Percentiles rank a stretch among this genome's conserved stretches.
Evolutionary conservation across 2,888 invertebrate genomes (phyloP).

Genomic region (Chrysotoxum bicinctum): DNA sequence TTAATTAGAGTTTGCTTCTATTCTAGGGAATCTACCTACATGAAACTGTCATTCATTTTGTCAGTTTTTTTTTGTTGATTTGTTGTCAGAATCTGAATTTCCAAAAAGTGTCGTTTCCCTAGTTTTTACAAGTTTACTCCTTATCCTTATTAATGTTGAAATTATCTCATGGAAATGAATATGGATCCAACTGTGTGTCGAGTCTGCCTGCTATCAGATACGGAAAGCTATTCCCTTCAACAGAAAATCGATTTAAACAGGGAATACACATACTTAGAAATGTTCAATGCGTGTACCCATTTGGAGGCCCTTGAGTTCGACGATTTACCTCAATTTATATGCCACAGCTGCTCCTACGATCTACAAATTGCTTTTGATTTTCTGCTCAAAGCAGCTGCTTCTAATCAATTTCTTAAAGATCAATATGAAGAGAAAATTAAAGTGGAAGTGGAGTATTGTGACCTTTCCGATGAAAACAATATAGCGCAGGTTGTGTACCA

Average conservation of each 20-base stretch:
- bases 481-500: neutral
- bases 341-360: constrained; percentile 42
- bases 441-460: neutral
- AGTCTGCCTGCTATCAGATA: constrained; percentile 39
- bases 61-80: too few species aligned
- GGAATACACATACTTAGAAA: constrained; percentile 45
- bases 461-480: neutral
- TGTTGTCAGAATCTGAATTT: neutral
- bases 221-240: neutral
- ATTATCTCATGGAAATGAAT: constrained; percentile 32
- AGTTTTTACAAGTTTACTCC: neutral
- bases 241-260: constrained; percentile 16
- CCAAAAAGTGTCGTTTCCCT: too few species aligned
- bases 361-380: constrained; percentile 40
- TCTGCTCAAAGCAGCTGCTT: constrained; percentile 26
- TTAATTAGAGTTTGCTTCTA: too few species aligned
- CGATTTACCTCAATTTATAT: constrained; percentile 49
- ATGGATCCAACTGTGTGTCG: constrained; percentile 38
- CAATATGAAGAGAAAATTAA: neutral
- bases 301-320: constrained; percentile 37
- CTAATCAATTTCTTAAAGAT: constrained; percentile 33
- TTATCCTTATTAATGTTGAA: neutral
- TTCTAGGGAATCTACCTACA: too few species aligned
- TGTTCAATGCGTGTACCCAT: constrained; percentile 56
- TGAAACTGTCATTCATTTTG: too few species aligned